These are phyloP conservation scores for Sprattus sprattus DNA, from an alignment of 2,113 vertebrate species.

Conservation along the genomic window DNA sequence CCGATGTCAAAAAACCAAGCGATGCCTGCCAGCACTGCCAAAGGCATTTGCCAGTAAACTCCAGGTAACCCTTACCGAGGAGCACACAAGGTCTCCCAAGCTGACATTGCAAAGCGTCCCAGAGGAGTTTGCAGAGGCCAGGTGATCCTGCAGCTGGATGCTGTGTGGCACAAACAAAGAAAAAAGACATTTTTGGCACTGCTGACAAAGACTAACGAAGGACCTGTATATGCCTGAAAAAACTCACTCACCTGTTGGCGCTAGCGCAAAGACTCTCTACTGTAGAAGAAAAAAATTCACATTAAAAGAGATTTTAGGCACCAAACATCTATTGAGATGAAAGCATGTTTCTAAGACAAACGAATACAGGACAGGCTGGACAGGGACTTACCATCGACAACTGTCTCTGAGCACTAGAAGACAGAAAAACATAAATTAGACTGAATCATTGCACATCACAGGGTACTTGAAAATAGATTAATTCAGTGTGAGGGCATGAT, in stretches of 20 bases:
- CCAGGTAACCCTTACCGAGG: constrained; percentile 41
- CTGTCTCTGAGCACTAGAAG: constrained; percentile 50
- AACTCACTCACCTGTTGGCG: constrained; percentile 34
- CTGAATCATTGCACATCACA: not conserved
- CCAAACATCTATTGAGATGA: not conserved
- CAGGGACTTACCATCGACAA: constrained; percentile 48
- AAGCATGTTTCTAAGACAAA: not conserved
- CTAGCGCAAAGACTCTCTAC: constrained; percentile 35
- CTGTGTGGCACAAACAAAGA: constrained; percentile 22
- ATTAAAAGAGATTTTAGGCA: not conserved
- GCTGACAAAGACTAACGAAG: not conserved
- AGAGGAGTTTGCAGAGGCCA: not conserved
- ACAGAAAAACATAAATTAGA: not conserved
- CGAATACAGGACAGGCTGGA: not conserved
- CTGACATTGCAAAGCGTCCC: constrained; percentile 39
- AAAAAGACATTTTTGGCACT: not conserved
- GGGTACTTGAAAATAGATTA: not conserved
- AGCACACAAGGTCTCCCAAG: constrained; percentile 50
- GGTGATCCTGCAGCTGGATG: not conserved
- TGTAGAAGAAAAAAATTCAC: constrained; percentile 23
- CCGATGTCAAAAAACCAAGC: not conserved
- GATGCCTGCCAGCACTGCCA: not conserved
- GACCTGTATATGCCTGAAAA: not conserved
- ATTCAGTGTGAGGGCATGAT: not conserved
- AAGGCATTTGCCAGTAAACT: not conserved